Evolutionary conservation across 2,113 vertebrate species (phyloP), one percentile per base, ranked within the genome.

Genomic region (Labrus mixtus): DNA sequence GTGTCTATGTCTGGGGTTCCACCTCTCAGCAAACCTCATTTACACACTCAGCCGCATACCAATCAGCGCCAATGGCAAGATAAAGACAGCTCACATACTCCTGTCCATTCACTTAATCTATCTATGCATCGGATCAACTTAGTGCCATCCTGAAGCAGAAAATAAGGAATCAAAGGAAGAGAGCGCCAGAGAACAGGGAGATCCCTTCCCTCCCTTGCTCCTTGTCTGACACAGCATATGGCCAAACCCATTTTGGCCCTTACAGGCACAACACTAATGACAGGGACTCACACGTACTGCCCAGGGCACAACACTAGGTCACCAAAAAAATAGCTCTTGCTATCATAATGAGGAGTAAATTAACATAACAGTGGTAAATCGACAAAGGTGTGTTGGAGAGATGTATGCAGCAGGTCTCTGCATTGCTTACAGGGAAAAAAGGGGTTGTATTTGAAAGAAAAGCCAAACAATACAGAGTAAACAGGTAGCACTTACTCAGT

Each of bases 401-500:
- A 73, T 69, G 69, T 46, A 69, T 82, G 45, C 29, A 71, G 57
- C 57, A 61, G 55, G 68, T 78, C 45, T 84, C 60, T 66, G 37
- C 45, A 0, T 43, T 69, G 59, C 51, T 61, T 66, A 72, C 25
- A 53, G 20, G 43, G 53, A 65, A 60, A 71, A 61, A 46, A 48
- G 25, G 51, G 58, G 46, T 66, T 2, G 11, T 59, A 43, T 70
- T 33, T 70, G 13, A 53, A 6, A 39, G 29, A 19, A 37, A 43
- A 73, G 10, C 20, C 54, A 57, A 67, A 58, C 29, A 61, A 71
- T 62, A 48, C 54, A n/a, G n/a, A 54, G 63, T 76, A 88, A 91
- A 90, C 81, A 87, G 72, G 82, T 71, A 70, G 69, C 92, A 98
- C 98, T 99, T 96, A 99, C 98, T 99, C 96, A 83, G 97, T 88